A percentile compares a stretch with the other conserved stretches of the same genome.
phyloP scores from a whole-genome alignment of 2,797 vertebrate genomes.

The Peromyscus melanophrys region DNA sequence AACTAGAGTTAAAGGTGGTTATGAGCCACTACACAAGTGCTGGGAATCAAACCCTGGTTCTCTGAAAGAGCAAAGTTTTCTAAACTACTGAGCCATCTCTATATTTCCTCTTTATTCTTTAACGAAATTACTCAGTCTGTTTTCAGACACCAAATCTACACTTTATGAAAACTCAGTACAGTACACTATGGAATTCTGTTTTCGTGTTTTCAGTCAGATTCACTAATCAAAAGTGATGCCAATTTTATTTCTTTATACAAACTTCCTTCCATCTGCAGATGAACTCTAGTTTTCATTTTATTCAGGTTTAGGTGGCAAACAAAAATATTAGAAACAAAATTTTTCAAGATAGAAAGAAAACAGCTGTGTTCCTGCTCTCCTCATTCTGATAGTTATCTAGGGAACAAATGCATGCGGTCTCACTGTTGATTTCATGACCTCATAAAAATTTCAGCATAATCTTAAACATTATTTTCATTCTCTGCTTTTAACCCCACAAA shows the following conservation, averaged over 20 bases:
- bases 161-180: background rate
- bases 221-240: background rate
- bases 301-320: conserved; percentile 30
- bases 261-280: background rate
- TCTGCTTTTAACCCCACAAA: background rate
- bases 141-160: background rate
- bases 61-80: background rate
- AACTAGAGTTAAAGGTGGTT: background rate
- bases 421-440: conserved; percentile 30
- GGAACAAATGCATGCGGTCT: background rate
- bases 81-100: background rate
- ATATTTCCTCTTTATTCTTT: background rate
- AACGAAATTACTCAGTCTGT: conserved; percentile 13
- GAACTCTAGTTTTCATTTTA: conserved; percentile 32
- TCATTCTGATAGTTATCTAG: background rate
- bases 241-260: background rate
- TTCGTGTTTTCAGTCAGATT: background rate
- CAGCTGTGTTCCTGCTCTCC: background rate
- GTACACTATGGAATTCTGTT: background rate
- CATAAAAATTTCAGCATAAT: background rate
- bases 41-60: background rate
- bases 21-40: background rate
- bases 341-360: background rate
- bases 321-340: background rate
- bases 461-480: background rate